These are phyloP conservation scores for Cylas formicarius DNA, from an alignment of 1,140 invertebrate genomes.

Conservation along the genomic window DNA sequence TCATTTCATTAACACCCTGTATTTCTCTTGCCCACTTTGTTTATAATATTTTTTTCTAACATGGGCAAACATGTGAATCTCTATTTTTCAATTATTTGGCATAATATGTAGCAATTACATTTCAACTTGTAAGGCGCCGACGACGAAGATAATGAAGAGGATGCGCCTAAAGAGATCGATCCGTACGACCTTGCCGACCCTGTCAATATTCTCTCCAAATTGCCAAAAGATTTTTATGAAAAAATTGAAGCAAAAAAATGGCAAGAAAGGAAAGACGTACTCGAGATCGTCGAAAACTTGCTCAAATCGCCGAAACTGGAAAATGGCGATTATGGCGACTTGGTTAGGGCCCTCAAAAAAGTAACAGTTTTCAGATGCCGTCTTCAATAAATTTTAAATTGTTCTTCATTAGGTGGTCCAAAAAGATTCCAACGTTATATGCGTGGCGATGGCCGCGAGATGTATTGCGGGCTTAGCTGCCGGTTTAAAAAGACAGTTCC, in stretches of 20 bases:
- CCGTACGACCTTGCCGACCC: constrained; percentile 85
- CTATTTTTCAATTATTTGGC: background rate
- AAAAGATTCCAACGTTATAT: constrained; percentile 94
- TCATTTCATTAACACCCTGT: too few relatives aligned
- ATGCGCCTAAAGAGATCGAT: constrained; percentile 69
- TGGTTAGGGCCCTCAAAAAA: constrained; percentile 84
- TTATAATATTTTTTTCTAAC: too few relatives aligned
- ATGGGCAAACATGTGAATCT: background rate
- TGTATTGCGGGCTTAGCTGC: constrained; percentile 74
- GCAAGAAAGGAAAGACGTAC: constrained; percentile 89
- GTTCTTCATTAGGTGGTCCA: constrained; percentile 58
- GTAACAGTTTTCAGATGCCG: constrained; percentile 44
- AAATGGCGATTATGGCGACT: constrained; percentile 85
- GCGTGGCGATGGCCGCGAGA: constrained; percentile 82
- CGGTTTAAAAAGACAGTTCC: constrained; percentile 84
- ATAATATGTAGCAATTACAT: constrained; percentile 11
- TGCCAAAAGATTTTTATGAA: constrained; percentile 95
- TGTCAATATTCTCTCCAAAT: constrained; percentile 84
- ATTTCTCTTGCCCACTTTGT: too few relatives aligned
- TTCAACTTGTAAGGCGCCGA: constrained; percentile 21
- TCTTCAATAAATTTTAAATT: constrained; percentile 2
- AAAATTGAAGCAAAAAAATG: constrained; percentile 96
- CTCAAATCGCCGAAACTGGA: constrained; percentile 79
- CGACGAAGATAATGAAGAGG: constrained; percentile 46
- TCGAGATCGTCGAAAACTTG: constrained; percentile 74